Evolutionary conservation across 1,140 invertebrate genomes (phyloP).

Genomic region (Drosophila biarmipes): DNA sequence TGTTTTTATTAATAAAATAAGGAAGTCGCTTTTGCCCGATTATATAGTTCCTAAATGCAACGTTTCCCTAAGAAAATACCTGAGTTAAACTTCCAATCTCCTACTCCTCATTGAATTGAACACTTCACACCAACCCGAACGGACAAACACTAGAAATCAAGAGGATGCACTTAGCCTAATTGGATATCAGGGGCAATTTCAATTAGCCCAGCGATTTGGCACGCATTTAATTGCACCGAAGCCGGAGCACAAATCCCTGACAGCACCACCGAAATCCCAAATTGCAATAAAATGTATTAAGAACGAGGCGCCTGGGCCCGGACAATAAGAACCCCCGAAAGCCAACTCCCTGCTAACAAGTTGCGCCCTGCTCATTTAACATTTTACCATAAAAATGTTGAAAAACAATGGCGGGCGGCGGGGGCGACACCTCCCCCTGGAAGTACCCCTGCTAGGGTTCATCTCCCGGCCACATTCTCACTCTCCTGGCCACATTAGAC

Average conservation of each 20-base stretch:
- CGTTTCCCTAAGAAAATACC: too few relatives aligned
- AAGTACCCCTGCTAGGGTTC: background rate
- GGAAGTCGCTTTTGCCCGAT: too few relatives aligned
- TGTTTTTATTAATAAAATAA: background rate
- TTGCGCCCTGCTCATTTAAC: conserved; percentile 53
- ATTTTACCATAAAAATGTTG: conserved; percentile 79
- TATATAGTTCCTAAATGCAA: too few relatives aligned
- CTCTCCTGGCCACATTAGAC: conserved; percentile 75
- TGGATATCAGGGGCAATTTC: conserved; percentile 70
- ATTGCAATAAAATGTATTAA: conserved; percentile 81
- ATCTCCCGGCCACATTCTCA: conserved; percentile 39
- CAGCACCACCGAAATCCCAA: conserved; percentile 41
- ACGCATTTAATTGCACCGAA: conserved; percentile 71
- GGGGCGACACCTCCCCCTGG: conserved; percentile 7
- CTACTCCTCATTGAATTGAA: conserved; percentile 5
- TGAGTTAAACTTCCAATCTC: too few relatives aligned
- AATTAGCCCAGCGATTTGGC: conserved; percentile 70
- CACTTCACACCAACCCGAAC: conserved; percentile 29
- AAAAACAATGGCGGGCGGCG: conserved; percentile 52
- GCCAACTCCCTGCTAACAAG: background rate
- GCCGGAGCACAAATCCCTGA: conserved; percentile 40
- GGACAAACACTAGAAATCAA: conserved; percentile 42
- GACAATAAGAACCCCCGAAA: conserved; percentile 39
- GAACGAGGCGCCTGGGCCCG: conserved; percentile 55
- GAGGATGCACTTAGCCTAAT: conserved; percentile 61